Base-by-base conservation (phyloP, 2,797 vertebrate genomes). In the Acanthiza pusilla region DNA sequence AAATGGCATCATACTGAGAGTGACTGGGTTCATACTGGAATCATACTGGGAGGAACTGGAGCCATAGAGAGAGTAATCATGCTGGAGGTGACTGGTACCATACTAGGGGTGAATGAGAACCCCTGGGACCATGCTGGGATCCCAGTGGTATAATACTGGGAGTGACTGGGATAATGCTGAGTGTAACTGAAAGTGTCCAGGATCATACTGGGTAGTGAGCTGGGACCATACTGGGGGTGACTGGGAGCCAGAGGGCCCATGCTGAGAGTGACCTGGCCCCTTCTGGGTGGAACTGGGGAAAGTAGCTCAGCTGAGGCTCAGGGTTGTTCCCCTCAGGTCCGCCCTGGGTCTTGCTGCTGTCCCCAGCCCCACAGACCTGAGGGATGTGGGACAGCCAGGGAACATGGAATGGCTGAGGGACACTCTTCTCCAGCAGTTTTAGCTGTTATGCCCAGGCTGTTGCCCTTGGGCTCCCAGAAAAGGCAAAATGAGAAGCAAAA, bases 291-390 rank as follows among this genome's bases (percentile, higher is more conserved):
- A 51, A 43, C 36, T 58, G 16, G 30, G 30, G 3, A 5, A 80
- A 34, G 16, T 20, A 36, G 55, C 25, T 29, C 26, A 36, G 32
- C 26, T 60, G 45, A 5, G 32, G 38, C 20, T 60, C 36, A 51
- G 16, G 11, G 8, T 16, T 70, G 36, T 25, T 70, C 30, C 3
- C 9, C 13, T 8, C 36, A 70, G 25, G 45, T 55, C 78, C 2
- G 2, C 32, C 16, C 10, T 13, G 20, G 65, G 26, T 60, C 45
- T 70, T 0, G 0, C 36, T 70, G 36, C 32, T 34, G 32, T 13
- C 45, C 38, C 30, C 7, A 18, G 25, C 25, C 36, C 16, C 54
- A 60, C 2, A 20, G 66, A 71, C 8, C 26, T 0, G 0, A 51
- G 32, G 20, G 21, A 42, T 26, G 25, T 0, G 1, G 36, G 32